Percentiles rank a stretch among this genome's conserved stretches.
phyloP scores from a whole-genome alignment of 1,140 invertebrate species.

The Drosophila melanica region DNA sequence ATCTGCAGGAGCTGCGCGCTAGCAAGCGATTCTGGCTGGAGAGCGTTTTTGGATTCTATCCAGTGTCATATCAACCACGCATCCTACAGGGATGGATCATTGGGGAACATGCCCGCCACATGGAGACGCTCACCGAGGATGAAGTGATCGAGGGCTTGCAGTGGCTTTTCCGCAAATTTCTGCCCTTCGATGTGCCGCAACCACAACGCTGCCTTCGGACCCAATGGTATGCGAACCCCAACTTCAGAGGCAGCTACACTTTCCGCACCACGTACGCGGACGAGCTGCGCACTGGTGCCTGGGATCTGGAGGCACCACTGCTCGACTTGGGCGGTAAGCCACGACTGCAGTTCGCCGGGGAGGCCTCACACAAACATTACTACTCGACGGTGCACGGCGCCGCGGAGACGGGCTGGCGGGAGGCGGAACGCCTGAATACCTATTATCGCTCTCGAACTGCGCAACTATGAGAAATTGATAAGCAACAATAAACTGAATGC shows the following conservation, averaged over 20 bases:
- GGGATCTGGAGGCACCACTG: constrained; percentile 86
- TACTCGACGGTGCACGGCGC: constrained; percentile 93
- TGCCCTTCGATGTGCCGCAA: constrained; percentile 54
- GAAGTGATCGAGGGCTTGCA: constrained; percentile 84
- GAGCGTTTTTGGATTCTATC: constrained; percentile 88
- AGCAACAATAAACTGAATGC: neutral
- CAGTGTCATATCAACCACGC: constrained; percentile 87
- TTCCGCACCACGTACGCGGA: constrained; percentile 87
- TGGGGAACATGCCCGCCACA: constrained; percentile 85
- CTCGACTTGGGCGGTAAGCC: constrained; percentile 84
- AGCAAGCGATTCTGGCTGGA: constrained; percentile 85
- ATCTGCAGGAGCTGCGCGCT: constrained; percentile 72
- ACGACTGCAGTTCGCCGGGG: constrained; percentile 89
- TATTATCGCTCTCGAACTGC: constrained; percentile 55
- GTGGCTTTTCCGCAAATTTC: constrained; percentile 84
- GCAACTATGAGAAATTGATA: constrained; percentile 42
- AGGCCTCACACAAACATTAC: constrained; percentile 88
- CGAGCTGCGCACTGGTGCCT: constrained; percentile 84
- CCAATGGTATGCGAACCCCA: constrained; percentile 88
- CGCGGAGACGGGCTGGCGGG: constrained; percentile 90
- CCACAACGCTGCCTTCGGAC: constrained; percentile 72
- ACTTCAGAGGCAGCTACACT: constrained; percentile 89
- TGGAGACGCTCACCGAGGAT: constrained; percentile 85
- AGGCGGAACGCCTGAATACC: constrained; percentile 87
- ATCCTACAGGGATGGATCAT: constrained; percentile 88